These are phyloP conservation scores for Gastracanthus pulcherrimus DNA, from an alignment of 2,888 invertebrate genomes.

Conservation along the genomic window DNA sequence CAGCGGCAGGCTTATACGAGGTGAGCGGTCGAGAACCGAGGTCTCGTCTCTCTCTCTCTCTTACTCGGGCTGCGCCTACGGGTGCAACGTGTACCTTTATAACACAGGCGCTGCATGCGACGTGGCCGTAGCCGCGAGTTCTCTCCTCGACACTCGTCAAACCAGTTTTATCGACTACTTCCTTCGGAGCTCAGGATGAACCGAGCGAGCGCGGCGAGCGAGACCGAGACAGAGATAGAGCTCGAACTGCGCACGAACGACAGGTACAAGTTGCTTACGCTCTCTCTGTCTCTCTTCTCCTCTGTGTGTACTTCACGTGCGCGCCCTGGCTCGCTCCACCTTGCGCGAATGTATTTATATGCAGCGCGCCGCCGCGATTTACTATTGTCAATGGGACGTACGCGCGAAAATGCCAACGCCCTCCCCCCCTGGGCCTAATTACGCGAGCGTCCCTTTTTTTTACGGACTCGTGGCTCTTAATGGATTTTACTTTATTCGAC, in stretches of 20 bases:
- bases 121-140: slow-evolving; percentile 37
- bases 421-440: background rate
- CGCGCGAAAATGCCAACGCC: slow-evolving; percentile 24
- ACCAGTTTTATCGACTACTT: slow-evolving; percentile 76
- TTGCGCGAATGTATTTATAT: slow-evolving; percentile 44
- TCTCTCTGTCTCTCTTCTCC: too few species aligned
- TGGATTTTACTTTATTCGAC: slow-evolving; percentile 27
- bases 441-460: background rate
- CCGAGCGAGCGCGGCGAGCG: slow-evolving; percentile 37
- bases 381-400: slow-evolving; percentile 42
- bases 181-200: slow-evolving; percentile 65
- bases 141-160: slow-evolving; percentile 73
- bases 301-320: slow-evolving; percentile 42
- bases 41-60: background rate
- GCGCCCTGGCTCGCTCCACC: slow-evolving; percentile 36
- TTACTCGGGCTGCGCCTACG: background rate
- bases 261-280: slow-evolving; percentile 41
- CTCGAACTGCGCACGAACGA: slow-evolving; percentile 10
- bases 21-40: slow-evolving; percentile 34
- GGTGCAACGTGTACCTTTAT: slow-evolving; percentile 4
- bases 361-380: slow-evolving; percentile 29
- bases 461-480: background rate
- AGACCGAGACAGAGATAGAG: too few species aligned
- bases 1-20: slow-evolving; percentile 30
- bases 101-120: background rate